phyloP scores from a whole-genome alignment of 1,140 invertebrate genomes.

The Hycleus phaleratus region DNA sequence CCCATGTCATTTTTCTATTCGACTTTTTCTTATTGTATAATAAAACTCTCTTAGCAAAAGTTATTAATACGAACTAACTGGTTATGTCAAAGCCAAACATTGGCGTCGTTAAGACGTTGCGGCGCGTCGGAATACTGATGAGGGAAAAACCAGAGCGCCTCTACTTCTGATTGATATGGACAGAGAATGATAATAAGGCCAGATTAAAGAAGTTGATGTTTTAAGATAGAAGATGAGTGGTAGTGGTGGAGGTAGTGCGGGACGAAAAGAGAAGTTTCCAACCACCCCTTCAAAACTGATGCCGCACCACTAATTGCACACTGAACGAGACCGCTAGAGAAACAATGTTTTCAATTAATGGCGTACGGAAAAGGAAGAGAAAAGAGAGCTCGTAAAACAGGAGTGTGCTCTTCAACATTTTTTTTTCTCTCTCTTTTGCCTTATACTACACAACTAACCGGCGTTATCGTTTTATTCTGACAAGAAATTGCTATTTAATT shows the following conservation, averaged over 20 bases:
- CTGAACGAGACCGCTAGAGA: constrained; percentile 24
- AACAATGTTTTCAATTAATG: constrained; percentile 34
- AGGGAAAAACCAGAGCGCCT: constrained; percentile 29
- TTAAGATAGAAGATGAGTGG: constrained; percentile 4
- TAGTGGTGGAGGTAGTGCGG: not conserved
- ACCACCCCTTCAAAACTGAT: no score
- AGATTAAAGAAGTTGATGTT: constrained; percentile 32
- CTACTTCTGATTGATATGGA: constrained; percentile 39
- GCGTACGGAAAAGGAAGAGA: constrained; percentile 9
- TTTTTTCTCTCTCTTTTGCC: constrained; percentile 4
- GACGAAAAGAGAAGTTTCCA: not conserved
- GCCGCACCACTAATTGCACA: constrained; percentile 15
- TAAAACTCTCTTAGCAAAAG: constrained; percentile 36
- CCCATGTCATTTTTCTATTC: constrained; percentile 41
- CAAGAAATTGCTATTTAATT: constrained; percentile 27
- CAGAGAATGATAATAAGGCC: constrained; percentile 38
- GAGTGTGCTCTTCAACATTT: constrained; percentile 18
- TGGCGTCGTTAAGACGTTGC: constrained; percentile 35
- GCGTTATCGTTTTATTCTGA: not conserved
- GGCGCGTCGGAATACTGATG: constrained; percentile 39
- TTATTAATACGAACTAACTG: constrained; percentile 44
- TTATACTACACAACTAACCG: not conserved
- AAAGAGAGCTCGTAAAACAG: constrained; percentile 19
- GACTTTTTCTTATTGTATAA: constrained; percentile 32
- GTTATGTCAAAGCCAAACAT: constrained; percentile 44